Conservation (phyloP, 92 coral and sea anemone genomes). For the Bergia puertoricense region DNA sequence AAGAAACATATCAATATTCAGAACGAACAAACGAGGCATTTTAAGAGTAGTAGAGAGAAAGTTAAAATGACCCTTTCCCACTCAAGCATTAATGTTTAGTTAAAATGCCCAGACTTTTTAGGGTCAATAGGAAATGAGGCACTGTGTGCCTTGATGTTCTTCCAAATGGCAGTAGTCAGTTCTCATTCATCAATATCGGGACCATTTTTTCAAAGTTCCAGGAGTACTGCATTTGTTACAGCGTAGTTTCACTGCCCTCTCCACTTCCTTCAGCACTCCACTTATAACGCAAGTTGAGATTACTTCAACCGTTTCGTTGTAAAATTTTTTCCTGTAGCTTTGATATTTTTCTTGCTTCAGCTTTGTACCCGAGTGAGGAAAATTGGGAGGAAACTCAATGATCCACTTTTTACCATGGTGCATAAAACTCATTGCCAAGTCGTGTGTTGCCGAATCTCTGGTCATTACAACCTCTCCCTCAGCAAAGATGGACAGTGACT, state of each 20-base stretch:
- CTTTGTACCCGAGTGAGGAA: background rate
- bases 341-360: background rate
- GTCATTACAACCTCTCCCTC: background rate
- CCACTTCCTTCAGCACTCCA: background rate
- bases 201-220: no score
- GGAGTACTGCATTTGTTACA: background rate
- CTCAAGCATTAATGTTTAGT: no score
- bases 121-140: no score
- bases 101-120: no score
- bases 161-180: no score
- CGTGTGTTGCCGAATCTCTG: constrained; percentile 1
- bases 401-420: constrained; percentile 9
- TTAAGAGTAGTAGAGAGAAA: no score
- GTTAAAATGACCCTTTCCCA: no score
- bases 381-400: background rate
- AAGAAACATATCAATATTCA: no score
- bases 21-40: no score
- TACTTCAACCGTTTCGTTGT: background rate
- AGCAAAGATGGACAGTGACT: background rate
- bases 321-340: background rate
- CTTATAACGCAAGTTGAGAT: background rate
- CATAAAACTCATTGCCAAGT: background rate
- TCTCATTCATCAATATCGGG: no score
- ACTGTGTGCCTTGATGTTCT: no score
- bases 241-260: background rate